phyloP scores from a whole-genome alignment of 2,113 vertebrate species.

The Nerophis lumbriciformis region DNA sequence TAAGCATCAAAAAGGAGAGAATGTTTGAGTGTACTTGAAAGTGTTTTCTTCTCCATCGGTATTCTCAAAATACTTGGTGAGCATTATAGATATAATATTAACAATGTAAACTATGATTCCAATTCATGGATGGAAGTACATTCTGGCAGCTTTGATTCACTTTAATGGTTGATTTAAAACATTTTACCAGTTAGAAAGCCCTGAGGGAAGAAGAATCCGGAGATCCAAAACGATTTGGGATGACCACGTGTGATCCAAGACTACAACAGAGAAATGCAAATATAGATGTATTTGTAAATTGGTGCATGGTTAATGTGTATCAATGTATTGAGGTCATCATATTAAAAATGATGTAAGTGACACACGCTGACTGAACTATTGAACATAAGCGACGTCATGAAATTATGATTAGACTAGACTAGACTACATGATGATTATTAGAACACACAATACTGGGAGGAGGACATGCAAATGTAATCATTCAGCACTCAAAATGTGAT shows the following conservation, averaged over 20 bases:
- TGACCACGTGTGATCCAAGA: slow-evolving; percentile 71
- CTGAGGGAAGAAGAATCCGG: slow-evolving; percentile 78
- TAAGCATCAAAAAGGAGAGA: slow-evolving; percentile 4
- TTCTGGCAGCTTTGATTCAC: background rate
- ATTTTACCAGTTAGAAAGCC: slow-evolving; percentile 77
- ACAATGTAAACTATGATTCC: background rate
- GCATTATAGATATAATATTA: background rate
- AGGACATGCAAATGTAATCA: too few relatives aligned
- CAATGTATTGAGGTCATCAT: too few relatives aligned
- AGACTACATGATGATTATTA: too few relatives aligned
- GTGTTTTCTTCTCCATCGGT: too few relatives aligned
- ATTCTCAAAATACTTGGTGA: background rate
- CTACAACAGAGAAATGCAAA: slow-evolving; percentile 31
- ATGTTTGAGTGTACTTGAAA: background rate
- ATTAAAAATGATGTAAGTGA: too few relatives aligned
- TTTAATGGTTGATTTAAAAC: slow-evolving; percentile 3
- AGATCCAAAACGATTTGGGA: slow-evolving; percentile 79
- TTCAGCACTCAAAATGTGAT: too few relatives aligned
- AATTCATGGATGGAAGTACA: background rate
- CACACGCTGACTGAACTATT: too few relatives aligned
- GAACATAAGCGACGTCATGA: too few relatives aligned
- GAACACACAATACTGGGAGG: too few relatives aligned
- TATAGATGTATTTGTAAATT: slow-evolving; percentile 10
- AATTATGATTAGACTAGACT: too few relatives aligned
- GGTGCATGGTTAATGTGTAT: too few relatives aligned